Evolutionary conservation across 2,797 vertebrate species (phyloP).

Genomic region (Lerista edwardsae): DNA sequence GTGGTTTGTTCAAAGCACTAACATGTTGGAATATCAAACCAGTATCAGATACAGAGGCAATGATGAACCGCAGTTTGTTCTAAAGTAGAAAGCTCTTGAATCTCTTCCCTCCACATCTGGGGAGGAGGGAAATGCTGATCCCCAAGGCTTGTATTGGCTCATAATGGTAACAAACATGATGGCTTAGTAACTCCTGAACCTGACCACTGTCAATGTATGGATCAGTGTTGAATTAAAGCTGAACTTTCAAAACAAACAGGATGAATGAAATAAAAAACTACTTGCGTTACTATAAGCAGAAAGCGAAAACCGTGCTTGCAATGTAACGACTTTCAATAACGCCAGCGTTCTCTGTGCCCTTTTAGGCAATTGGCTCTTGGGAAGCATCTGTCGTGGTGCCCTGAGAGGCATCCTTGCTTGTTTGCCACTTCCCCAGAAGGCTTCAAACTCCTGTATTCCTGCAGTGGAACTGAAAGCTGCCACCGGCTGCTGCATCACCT

Average conservation of each 20-base stretch:
- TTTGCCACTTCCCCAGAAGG: background rate
- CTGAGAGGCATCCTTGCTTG: constrained; percentile 28
- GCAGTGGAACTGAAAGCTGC: background rate
- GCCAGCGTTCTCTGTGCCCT: rapidly evolving
- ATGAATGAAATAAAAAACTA: background rate
- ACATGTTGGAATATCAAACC: too few relatives aligned
- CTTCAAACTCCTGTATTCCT: background rate
- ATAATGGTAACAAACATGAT: too few relatives aligned
- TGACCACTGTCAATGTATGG: background rate
- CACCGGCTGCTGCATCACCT: constrained; percentile 55
- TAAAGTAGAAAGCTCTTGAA: too few relatives aligned
- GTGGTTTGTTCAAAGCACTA: too few relatives aligned
- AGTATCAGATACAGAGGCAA: too few relatives aligned
- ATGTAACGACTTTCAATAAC: background rate
- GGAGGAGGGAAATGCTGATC: too few relatives aligned
- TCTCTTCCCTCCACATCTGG: too few relatives aligned
- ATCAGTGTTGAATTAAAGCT: background rate
- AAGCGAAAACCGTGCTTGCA: background rate
- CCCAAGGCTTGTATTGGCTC: too few relatives aligned
- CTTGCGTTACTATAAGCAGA: too few relatives aligned
- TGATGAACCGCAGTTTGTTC: too few relatives aligned
- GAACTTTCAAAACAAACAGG: background rate
- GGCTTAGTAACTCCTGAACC: too few relatives aligned
- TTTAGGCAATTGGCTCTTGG: constrained; percentile 79
- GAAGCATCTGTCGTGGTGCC: constrained; percentile 23